Evolutionary conservation across 2,113 vertebrate species (phyloP).

Genomic region (Eclectus roratus): DNA sequence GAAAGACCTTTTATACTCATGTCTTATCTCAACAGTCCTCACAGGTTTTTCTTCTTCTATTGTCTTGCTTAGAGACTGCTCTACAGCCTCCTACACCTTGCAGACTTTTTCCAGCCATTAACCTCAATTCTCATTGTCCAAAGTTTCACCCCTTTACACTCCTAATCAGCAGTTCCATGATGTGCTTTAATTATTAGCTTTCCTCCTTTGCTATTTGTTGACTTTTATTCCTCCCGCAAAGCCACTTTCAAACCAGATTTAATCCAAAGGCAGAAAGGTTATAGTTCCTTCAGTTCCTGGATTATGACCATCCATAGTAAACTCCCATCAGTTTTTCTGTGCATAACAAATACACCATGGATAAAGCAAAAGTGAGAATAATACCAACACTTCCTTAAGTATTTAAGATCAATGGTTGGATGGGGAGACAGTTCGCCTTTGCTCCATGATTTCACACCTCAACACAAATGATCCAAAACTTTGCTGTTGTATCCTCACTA

Average conservation of each 20-base stretch:
- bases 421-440: not conserved
- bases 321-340: not conserved
- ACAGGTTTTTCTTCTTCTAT: not conserved
- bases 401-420: not conserved
- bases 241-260: not conserved
- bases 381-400: not conserved
- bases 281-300: not conserved
- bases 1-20: not conserved
- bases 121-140: not conserved
- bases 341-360: fast-evolving
- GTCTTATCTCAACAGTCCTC: not conserved
- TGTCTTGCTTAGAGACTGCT: not conserved
- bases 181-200: not conserved
- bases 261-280: not conserved
- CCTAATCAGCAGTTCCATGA: not conserved
- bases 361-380: not conserved
- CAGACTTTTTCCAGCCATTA: not conserved
- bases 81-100: not conserved
- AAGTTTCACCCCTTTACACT: not conserved
- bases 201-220: not conserved
- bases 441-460: not conserved
- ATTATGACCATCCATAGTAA: fast-evolving
- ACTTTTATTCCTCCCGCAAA: not conserved
- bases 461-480: not conserved
- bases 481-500: not conserved